Conservation (phyloP, 2,888 invertebrate genomes). For the Achlya flavicornis region DNA sequence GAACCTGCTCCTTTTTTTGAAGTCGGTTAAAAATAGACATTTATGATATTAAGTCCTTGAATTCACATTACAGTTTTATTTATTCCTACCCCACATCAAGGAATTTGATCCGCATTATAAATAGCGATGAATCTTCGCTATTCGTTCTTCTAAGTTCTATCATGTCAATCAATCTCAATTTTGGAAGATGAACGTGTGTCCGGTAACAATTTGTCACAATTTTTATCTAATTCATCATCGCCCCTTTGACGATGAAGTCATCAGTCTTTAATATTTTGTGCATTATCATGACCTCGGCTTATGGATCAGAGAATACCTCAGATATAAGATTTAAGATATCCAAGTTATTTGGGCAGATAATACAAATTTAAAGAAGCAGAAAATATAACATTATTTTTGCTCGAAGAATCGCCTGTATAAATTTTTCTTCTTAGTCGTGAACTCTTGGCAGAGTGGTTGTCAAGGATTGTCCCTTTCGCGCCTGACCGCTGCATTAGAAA, state of each 20-base stretch:
- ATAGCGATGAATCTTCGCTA: not conserved
- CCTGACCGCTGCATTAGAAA: too few species aligned
- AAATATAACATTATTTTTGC: too few species aligned
- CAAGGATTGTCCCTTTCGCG: too few species aligned
- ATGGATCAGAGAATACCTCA: not conserved
- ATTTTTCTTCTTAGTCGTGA: too few species aligned
- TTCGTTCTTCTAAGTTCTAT: slow-evolving; percentile 5
- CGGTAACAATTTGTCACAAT: slow-evolving; percentile 19
- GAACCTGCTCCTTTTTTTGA: too few species aligned
- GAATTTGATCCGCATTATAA: not conserved
- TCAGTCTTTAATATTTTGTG: not conserved
- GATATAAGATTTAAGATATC: too few species aligned
- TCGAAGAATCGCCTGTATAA: too few species aligned
- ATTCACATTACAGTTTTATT: not conserved
- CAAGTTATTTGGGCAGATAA: not conserved
- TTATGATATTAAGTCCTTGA: too few species aligned
- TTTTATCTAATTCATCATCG: slow-evolving; percentile 8
- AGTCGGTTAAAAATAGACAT: too few species aligned
- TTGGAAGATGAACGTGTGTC: slow-evolving; percentile 14
- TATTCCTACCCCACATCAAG: not conserved
- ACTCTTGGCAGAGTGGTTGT: too few species aligned
- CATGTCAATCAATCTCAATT: slow-evolving; percentile 36
- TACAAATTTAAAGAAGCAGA: too few species aligned
- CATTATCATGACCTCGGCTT: not conserved
- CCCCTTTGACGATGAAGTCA: slow-evolving; percentile 5